Percentiles rank a stretch among this genome's conserved stretches.
These are phyloP conservation scores for Heteromurus nitidus DNA, from an alignment of 2,888 invertebrate genomes.

Conservation along the genomic window DNA sequence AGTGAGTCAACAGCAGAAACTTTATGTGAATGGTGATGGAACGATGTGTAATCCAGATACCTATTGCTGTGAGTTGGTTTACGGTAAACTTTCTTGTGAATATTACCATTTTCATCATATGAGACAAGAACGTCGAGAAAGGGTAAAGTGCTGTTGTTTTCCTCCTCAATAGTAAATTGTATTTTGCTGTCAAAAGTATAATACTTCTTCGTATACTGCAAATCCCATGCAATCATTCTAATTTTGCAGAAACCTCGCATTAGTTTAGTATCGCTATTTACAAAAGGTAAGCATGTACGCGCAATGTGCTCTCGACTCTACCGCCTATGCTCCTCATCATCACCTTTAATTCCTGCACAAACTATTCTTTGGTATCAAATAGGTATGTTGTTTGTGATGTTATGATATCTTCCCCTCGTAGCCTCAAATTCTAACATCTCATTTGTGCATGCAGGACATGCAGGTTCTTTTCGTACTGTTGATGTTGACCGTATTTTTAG, in stretches of 20 bases:
- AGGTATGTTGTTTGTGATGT: no score
- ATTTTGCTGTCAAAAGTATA: not conserved
- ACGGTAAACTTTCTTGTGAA: not conserved
- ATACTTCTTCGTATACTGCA: not conserved
- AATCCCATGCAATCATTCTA: not conserved
- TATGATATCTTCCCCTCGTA: no score
- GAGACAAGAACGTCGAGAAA: not conserved
- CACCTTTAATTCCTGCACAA: no score
- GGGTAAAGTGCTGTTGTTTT: not conserved
- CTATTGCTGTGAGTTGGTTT: not conserved
- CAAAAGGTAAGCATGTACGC: no score
- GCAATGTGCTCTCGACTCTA: no score
- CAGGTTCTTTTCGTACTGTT: no score
- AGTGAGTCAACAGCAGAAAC: conserved; percentile 42
- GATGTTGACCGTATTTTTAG: no score
- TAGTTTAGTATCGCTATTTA: no score
- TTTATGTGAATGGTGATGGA: conserved; percentile 38
- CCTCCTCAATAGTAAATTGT: not conserved
- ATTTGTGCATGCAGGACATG: no score
- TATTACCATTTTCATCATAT: not conserved
- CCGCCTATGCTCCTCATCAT: no score
- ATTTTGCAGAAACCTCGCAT: not conserved
- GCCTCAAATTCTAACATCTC: no score
- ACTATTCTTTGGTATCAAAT: no score
- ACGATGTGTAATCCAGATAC: not conserved